Evolutionary conservation across 2,797 vertebrate species (phyloP).

Genomic region (Propithecus deckenii): DNA sequence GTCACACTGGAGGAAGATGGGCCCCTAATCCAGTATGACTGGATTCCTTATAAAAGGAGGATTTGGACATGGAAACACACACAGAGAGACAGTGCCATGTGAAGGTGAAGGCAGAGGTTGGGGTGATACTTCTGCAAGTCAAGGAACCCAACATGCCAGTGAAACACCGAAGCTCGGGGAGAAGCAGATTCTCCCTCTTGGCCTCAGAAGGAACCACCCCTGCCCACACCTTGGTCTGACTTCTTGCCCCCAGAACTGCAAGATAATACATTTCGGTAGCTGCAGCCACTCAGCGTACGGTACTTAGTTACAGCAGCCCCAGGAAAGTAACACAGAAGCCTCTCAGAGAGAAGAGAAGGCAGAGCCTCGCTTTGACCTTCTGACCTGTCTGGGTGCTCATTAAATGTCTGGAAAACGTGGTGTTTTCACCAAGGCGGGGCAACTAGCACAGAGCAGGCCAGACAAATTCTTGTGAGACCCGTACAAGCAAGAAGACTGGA

Average conservation of each 20-base stretch:
- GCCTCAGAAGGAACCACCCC: background rate
- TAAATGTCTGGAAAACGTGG: background rate
- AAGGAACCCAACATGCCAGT: background rate
- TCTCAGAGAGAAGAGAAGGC: background rate
- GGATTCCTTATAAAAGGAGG: background rate
- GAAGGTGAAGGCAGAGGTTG: background rate
- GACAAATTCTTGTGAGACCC: background rate
- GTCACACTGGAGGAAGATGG: background rate
- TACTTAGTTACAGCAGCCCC: background rate
- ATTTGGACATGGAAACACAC: background rate
- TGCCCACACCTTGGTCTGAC: background rate
- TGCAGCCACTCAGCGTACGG: background rate
- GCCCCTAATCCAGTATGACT: background rate
- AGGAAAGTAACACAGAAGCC: background rate
- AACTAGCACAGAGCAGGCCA: background rate
- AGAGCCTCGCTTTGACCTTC: background rate
- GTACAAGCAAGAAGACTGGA: background rate
- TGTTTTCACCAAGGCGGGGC: background rate
- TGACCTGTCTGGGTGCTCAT: background rate
- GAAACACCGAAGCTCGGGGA: background rate
- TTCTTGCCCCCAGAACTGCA: background rate
- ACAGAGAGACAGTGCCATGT: rapidly evolving
- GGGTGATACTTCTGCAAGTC: background rate
- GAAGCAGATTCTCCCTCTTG: background rate
- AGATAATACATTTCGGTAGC: background rate